Conservation (phyloP, 2,113 vertebrate species). For the Picathartes gymnocephalus region DNA sequence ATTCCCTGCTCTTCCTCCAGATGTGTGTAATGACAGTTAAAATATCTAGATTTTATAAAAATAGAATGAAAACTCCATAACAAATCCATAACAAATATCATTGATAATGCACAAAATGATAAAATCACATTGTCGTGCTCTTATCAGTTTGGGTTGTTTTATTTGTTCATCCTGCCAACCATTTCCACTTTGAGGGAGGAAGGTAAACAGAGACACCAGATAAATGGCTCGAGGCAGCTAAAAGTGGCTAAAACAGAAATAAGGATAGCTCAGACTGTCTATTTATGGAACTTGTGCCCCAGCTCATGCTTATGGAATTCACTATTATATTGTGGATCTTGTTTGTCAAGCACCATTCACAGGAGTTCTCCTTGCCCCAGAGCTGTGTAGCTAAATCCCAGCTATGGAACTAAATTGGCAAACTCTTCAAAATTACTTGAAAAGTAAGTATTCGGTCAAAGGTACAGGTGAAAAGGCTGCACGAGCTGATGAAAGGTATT, state of each 20-base stretch:
- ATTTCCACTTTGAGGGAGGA: neutral
- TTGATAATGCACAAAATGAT: rapidly evolving
- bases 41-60: neutral
- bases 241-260: neutral
- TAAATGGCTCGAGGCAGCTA: neutral
- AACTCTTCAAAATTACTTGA: neutral
- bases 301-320: neutral
- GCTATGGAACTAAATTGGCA: neutral
- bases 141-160: neutral
- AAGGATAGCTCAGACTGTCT: neutral
- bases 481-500: neutral
- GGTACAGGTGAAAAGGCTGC: neutral
- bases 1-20: neutral
- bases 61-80: neutral
- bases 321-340: neutral
- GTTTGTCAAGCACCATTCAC: neutral
- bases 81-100: neutral
- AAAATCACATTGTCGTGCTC: neutral
- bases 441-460: neutral
- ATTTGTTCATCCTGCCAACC: neutral
- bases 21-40: neutral
- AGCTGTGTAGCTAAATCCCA: neutral
- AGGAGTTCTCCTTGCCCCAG: neutral
- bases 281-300: neutral
- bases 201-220: neutral